A percentile compares a stretch with the other conserved stretches of the same genome.
Evolutionary conservation across 2,113 vertebrate genomes (phyloP).

Genomic region (Eubucco bourcierii): DNA sequence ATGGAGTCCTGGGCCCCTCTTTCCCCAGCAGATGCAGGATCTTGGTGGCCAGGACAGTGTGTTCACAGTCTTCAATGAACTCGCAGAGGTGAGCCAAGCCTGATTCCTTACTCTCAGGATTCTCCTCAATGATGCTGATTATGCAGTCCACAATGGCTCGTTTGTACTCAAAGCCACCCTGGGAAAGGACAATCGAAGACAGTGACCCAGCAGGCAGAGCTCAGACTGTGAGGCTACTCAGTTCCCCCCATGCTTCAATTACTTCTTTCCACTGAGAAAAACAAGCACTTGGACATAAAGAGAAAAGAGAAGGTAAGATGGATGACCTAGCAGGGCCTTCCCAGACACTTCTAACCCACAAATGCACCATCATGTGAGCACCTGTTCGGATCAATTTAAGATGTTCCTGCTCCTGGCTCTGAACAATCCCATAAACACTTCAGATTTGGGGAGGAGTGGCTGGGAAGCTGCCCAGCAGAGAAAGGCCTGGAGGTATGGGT

Average conservation of each 20-base stretch:
- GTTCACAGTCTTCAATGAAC: conserved; percentile 98
- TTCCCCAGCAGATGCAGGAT: conserved; percentile 95
- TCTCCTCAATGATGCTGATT: conserved; percentile 96
- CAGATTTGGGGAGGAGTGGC: too few species aligned
- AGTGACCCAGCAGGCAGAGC: background rate
- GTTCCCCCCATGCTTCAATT: background rate
- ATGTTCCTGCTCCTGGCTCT: background rate
- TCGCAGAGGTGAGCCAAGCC: conserved; percentile 96
- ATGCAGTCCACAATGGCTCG: conserved; percentile 98
- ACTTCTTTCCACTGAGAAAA: background rate
- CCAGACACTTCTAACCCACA: background rate
- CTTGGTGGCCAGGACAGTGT: conserved; percentile 95
- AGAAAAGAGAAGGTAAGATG: background rate
- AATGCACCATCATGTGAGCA: background rate
- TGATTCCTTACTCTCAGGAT: conserved; percentile 93
- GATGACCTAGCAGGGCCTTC: background rate
- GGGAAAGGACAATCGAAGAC: background rate
- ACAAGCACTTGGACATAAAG: accelerated
- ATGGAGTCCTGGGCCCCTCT: conserved; percentile 90
- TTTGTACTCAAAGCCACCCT: conserved; percentile 99
- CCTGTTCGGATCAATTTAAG: background rate
- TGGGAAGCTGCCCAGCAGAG: too few species aligned
- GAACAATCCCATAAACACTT: too few species aligned
- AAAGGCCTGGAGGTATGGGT: too few species aligned
- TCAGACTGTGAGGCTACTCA: background rate